Base-by-base conservation (phyloP, 2,888 invertebrate genomes). In the Iphiclides podalirius region DNA sequence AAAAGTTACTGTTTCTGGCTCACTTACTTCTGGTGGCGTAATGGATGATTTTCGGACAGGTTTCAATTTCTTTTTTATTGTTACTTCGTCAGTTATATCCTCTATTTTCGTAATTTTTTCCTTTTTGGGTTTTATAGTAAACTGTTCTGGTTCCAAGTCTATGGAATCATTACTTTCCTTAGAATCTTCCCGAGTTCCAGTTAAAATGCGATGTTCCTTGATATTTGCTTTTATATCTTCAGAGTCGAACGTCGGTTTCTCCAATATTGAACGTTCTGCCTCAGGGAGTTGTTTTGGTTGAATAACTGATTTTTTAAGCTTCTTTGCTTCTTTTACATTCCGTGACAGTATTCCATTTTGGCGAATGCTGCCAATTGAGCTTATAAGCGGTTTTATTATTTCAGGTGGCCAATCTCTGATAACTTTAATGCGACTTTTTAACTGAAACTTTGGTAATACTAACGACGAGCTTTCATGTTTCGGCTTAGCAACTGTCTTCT, bases 1-100 rank as follows among this genome's bases (percentile, higher is more conserved):
- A 78, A 95, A 95, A 31, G 94, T 95, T 0, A 96, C 95, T 61
- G 91, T 94, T 85, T 95, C 94, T 7, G 93, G 91, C 66, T 94
- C 94, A 0, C 93, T 92, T 39, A 92, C 90, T 87, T 95, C 95
- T 35, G 93, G 92, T 55, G 93, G 86, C 59, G 94, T 93, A 47
- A 91, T 79, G 3, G 90, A 89, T 33, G 92, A 88, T 70, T 94
- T 94, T 65, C 91, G 89, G 40, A 92, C 86, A 4, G 92, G 91
- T 60, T 93, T 93, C 14, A 94, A 79, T 72, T 94, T 94, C 70
- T 94, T 94, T 70, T 94, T 94, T 11, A 95, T 90, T 0, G 93
- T 95, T 15, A 94, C 89, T 77, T 91, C 91, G 66, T 90, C 90
- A 46, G 85, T 80, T 40, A 90, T 75, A 67, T 91, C 90, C 61